These are phyloP conservation scores for Hylomyscus alleni DNA, from an alignment of 2,797 vertebrate genomes.

Conservation along the genomic window DNA sequence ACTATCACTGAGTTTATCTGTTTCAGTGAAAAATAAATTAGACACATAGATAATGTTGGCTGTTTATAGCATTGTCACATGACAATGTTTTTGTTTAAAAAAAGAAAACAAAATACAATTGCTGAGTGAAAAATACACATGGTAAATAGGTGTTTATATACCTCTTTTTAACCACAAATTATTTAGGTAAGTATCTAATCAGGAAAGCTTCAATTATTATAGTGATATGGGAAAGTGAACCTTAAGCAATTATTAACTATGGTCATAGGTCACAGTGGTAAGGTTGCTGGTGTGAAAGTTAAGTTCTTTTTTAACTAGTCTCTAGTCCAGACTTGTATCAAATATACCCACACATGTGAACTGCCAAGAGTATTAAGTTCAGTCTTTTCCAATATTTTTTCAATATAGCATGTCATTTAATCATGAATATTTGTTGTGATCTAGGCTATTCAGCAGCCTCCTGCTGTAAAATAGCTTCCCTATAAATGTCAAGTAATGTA, in stretches of 20 bases:
- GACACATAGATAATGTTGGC: background rate
- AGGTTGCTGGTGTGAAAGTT: slow-evolving; percentile 55
- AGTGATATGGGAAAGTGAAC: background rate
- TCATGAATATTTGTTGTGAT: slow-evolving; percentile 87
- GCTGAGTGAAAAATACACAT: background rate
- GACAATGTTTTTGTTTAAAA: background rate
- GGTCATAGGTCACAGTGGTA: background rate
- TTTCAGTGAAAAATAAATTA: slow-evolving; percentile 55
- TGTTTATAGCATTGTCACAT: background rate
- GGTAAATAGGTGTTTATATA: slow-evolving; percentile 41
- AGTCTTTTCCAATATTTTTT: slow-evolving; percentile 81
- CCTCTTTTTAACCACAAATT: slow-evolving; percentile 55
- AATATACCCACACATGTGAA: slow-evolving; percentile 56
- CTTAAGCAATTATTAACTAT: background rate
- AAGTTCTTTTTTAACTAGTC: slow-evolving; percentile 57
- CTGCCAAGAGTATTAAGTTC: slow-evolving; percentile 74
- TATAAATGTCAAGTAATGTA: slow-evolving; percentile 87
- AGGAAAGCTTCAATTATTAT: slow-evolving; percentile 13
- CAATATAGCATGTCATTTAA: slow-evolving; percentile 81
- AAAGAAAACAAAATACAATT: background rate
- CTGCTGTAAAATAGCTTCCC: slow-evolving; percentile 85
- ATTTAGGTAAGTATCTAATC: slow-evolving; percentile 57
- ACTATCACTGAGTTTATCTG: background rate
- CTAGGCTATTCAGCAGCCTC: slow-evolving; percentile 83
- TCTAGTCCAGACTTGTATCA: slow-evolving; percentile 73